Evolutionary conservation across 92 coral and sea anemone genomes (phyloP).

Genomic region (Bergia sp.): DNA sequence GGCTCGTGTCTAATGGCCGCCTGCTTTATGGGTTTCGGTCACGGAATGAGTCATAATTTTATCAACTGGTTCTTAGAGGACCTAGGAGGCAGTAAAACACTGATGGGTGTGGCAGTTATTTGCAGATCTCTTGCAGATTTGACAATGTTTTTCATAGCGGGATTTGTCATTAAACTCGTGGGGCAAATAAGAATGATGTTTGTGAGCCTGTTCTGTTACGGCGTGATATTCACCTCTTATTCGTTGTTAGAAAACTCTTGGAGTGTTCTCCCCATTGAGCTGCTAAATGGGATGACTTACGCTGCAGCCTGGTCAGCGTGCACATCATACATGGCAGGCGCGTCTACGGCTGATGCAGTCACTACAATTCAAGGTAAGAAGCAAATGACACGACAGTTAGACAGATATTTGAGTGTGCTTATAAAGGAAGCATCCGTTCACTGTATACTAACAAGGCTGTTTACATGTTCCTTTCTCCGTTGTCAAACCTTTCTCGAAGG

Average conservation of each 20-base stretch:
- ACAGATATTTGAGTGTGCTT: neutral
- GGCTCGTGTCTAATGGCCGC: constrained; percentile 93
- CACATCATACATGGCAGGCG: constrained; percentile 94
- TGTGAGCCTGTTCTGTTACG: constrained; percentile 74
- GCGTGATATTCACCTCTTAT: constrained; percentile 76
- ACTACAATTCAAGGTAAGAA: constrained; percentile 94
- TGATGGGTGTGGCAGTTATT: constrained; percentile 93
- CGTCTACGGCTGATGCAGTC: constrained; percentile 89
- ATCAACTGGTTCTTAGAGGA: constrained; percentile 97
- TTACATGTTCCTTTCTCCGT: too few relatives aligned
- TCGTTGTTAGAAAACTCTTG: constrained; percentile 87
- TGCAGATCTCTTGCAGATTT: constrained; percentile 87
- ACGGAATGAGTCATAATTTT: constrained; percentile 94
- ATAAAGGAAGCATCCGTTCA: neutral
- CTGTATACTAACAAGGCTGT: too few relatives aligned
- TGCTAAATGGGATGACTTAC: constrained; percentile 88
- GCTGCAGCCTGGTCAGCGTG: constrained; percentile 99
- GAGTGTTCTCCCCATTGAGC: constrained; percentile 92
- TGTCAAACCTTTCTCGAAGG: too few relatives aligned
- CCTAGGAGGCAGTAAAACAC: constrained; percentile 92
- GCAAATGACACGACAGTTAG: neutral
- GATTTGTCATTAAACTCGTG: constrained; percentile 78
- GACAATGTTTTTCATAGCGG: constrained; percentile 88
- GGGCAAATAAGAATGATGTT: constrained; percentile 92
- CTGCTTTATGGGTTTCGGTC: constrained; percentile 95